A percentile compares a stretch with the other conserved stretches of the same genome.
Evolutionary conservation across 1,140 invertebrate genomes (phyloP).

Genomic region (Microplitis mediator): DNA sequence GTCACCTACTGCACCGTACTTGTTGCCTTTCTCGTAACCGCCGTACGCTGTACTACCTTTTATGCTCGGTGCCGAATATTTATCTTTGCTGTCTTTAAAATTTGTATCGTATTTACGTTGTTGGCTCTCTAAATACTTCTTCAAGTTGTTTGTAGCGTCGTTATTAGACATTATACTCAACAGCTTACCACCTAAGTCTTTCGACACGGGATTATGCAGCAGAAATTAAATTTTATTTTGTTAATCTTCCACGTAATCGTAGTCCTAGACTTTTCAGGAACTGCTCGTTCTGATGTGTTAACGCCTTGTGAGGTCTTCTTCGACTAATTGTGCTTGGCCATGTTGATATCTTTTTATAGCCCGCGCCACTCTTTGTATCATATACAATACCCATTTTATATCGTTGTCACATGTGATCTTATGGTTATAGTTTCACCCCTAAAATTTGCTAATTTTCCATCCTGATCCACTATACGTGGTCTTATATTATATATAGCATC

Average conservation of each 20-base stretch:
- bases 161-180: too few species aligned
- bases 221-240: neutral
- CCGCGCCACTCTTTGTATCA: neutral
- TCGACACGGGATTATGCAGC: neutral
- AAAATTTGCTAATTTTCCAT: neutral
- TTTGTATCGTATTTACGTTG: too few species aligned
- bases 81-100: too few species aligned
- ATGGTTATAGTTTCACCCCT: too few species aligned
- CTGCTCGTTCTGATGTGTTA: neutral
- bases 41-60: too few species aligned
- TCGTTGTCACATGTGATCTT: too few species aligned
- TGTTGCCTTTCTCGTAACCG: too few species aligned
- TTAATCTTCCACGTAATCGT: neutral
- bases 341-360: neutral
- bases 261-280: neutral
- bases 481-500: neutral
- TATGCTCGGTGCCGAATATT: too few species aligned
- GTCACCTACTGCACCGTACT: too few species aligned
- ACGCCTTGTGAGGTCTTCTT: neutral
- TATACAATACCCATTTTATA: neutral
- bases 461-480: neutral
- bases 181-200: too few species aligned
- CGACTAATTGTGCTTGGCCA: neutral
- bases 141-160: too few species aligned
- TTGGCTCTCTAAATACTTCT: too few species aligned